A percentile compares a stretch with the other conserved stretches of the same genome.
Conservation (phyloP, 1,140 invertebrate species). For the Eriocheir sinensis region DNA sequence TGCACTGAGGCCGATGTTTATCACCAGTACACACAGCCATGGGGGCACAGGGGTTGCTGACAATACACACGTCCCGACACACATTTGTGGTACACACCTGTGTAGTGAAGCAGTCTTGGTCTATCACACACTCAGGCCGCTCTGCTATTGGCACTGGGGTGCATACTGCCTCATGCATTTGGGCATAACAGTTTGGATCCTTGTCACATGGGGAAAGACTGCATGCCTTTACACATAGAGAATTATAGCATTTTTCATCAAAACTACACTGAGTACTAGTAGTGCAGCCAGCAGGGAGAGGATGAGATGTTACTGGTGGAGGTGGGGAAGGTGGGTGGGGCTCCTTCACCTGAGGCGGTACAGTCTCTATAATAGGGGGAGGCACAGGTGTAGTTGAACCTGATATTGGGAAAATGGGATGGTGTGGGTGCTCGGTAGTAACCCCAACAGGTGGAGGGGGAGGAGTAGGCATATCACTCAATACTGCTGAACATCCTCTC, state of each 20-base stretch:
- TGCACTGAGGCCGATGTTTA: conserved; percentile 89
- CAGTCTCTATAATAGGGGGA: conserved; percentile 56
- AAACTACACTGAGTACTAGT: conserved; percentile 80
- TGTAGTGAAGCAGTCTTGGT: conserved; percentile 87
- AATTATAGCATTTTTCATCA: conserved; percentile 81
- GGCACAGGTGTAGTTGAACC: conserved; percentile 38
- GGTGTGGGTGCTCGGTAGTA: neutral
- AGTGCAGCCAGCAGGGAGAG: conserved; percentile 71
- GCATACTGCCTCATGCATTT: conserved; percentile 92
- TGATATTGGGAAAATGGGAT: conserved; percentile 49
- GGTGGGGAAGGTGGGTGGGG: neutral
- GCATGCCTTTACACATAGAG: conserved; percentile 81
- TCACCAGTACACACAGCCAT: conserved; percentile 90
- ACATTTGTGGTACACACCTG: conserved; percentile 86
- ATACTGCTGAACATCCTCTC: conserved; percentile 86
- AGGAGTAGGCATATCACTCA: conserved; percentile 40
- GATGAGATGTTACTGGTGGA: conserved; percentile 42
- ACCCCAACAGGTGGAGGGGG: conserved; percentile 42
- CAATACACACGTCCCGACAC: conserved; percentile 90
- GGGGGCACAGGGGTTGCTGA: conserved; percentile 88
- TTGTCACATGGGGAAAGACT: conserved; percentile 88
- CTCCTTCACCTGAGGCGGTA: conserved; percentile 44
- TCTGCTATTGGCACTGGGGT: conserved; percentile 90
- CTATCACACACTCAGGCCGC: conserved; percentile 82
- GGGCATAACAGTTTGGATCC: conserved; percentile 89